Evolutionary conservation across 2,797 vertebrate genomes (phyloP).

Genomic region (Pantherophis alleghaniensis): DNA sequence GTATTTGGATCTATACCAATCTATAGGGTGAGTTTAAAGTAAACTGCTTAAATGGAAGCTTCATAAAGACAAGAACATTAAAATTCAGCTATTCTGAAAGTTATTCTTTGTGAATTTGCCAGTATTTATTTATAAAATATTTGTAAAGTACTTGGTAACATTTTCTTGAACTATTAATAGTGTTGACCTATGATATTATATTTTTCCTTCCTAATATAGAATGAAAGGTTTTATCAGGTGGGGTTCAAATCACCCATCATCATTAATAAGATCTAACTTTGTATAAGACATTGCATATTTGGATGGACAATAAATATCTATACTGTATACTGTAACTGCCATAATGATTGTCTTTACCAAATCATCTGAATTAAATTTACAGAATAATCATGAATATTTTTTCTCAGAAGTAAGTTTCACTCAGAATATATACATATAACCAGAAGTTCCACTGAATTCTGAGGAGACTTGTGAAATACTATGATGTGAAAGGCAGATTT

Average conservation of each 20-base stretch:
- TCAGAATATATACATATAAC: not conserved
- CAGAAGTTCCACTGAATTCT: not conserved
- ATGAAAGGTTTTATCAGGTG: not conserved
- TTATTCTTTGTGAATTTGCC: not conserved
- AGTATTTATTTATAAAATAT: constrained; percentile 28
- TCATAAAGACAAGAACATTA: constrained; percentile 26
- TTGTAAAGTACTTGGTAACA: constrained; percentile 15
- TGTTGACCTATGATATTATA: not conserved
- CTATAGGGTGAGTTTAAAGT: constrained; percentile 64
- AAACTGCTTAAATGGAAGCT: not conserved
- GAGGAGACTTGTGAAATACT: not conserved
- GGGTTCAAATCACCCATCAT: not conserved
- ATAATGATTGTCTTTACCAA: not conserved
- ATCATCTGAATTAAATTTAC: not conserved
- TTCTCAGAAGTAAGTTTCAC: not conserved
- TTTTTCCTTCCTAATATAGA: not conserved
- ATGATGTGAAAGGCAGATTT: not conserved
- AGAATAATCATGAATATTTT: not conserved
- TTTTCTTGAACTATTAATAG: not conserved
- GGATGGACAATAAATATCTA: not conserved
- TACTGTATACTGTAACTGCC: not conserved
- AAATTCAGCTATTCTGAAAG: not conserved
- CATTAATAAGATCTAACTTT: not conserved
- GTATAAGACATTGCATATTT: not conserved
- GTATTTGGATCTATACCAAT: constrained; percentile 69